A percentile compares a stretch with the other conserved stretches of the same genome.
phyloP scores from a whole-genome alignment of 2,888 invertebrate species.

The Nipponacmea schrenckii region DNA sequence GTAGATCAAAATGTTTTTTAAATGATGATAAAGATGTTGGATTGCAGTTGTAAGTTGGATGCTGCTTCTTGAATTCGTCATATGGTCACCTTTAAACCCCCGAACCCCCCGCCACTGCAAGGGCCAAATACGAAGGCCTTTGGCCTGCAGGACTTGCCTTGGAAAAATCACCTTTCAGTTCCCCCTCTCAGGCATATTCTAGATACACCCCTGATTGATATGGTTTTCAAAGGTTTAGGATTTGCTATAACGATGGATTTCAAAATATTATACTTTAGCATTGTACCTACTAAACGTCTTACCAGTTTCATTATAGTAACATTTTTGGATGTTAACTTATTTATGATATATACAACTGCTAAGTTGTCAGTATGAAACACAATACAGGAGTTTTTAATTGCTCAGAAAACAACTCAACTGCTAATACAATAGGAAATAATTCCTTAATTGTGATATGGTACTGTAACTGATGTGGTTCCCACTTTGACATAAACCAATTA shows the following conservation, averaged over 20 bases:
- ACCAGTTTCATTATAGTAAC: not conserved
- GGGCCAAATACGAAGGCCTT: no score
- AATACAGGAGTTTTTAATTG: not conserved
- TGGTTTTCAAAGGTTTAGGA: no score
- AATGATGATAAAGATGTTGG: not conserved
- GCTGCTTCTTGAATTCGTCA: no score
- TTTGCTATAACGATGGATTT: no score
- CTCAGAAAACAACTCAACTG: not conserved
- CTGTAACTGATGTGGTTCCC: slow-evolving; percentile 8
- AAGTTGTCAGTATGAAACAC: slow-evolving; percentile 7
- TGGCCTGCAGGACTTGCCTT: no score
- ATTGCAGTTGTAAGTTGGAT: not conserved
- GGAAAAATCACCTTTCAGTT: no score
- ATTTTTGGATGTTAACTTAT: slow-evolving; percentile 9
- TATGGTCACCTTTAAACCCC: no score
- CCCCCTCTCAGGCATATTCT: no score
- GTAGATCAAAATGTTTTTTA: not conserved
- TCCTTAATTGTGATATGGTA: slow-evolving; percentile 4
- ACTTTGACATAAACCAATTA: not conserved
- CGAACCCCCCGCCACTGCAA: no score
- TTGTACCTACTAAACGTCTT: not conserved
- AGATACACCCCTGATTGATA: no score
- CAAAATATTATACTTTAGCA: slow-evolving; percentile 11
- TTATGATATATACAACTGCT: slow-evolving; percentile 8
- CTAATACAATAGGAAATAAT: slow-evolving; percentile 12